These are phyloP conservation scores for Tragelaphus eurycerus DNA, from an alignment of 2,797 vertebrate genomes.

Conservation along the genomic window DNA sequence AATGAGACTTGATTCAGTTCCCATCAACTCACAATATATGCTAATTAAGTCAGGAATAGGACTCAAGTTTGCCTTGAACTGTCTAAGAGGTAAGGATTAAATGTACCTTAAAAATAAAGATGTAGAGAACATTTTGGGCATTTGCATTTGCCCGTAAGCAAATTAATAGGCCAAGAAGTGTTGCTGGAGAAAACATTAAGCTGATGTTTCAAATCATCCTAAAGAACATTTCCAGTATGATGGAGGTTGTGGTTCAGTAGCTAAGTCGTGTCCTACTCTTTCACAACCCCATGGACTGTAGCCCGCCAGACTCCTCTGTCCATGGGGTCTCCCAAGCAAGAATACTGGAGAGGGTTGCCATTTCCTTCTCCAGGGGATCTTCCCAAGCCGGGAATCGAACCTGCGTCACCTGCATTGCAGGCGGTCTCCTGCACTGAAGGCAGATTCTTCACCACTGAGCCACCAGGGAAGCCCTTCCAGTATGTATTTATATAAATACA, in stretches of 20 bases:
- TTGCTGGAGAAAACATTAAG: not conserved
- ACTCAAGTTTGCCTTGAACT: not conserved
- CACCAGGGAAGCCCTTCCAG: no score
- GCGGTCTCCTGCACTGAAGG: no score
- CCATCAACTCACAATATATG: not conserved
- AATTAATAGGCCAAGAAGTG: not conserved
- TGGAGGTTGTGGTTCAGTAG: not conserved
- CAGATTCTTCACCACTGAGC: no score
- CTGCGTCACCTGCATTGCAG: no score
- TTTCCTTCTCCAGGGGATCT: no score
- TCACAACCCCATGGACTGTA: no score
- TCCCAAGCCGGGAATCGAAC: no score
- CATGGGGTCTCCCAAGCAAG: no score
- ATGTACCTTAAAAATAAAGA: constrained; percentile 14
- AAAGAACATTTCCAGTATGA: not conserved
- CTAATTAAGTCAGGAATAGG: not conserved
- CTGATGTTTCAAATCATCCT: not conserved
- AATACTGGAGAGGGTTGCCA: no score
- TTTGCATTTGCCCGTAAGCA: not conserved
- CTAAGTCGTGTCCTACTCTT: not conserved
- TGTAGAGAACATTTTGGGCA: not conserved
- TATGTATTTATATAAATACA: not conserved
- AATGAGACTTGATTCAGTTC: not conserved
- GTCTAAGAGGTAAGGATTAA: not conserved
- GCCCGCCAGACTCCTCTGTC: no score